phyloP scores from a whole-genome alignment of 2,888 invertebrate species.

The Leucoma salicis region DNA sequence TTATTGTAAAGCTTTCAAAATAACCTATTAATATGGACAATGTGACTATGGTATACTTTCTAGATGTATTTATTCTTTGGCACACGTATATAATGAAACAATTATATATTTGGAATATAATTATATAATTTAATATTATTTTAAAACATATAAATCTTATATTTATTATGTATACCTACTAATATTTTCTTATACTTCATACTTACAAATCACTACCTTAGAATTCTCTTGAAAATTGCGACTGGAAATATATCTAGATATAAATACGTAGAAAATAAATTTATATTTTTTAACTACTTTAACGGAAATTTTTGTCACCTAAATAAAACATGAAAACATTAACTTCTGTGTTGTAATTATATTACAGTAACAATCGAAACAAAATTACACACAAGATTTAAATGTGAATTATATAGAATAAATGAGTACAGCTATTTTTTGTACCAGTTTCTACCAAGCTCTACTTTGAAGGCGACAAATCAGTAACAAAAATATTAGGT shows the following conservation, averaged over 20 bases:
- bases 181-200: constrained; percentile 30
- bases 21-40: constrained; percentile 15
- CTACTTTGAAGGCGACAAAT: too few relatives aligned
- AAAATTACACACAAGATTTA: constrained; percentile 16
- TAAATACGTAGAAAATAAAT: constrained; percentile 31
- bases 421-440: constrained; percentile 46
- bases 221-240: constrained; percentile 33
- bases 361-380: constrained; percentile 27
- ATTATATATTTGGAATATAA: constrained; percentile 26
- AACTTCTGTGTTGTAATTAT: constrained; percentile 33
- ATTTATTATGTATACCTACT: constrained; percentile 34
- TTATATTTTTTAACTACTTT: constrained; percentile 28
- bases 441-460: constrained; percentile 47
- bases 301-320: constrained; percentile 35
- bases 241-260: constrained; percentile 33
- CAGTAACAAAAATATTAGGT: too few relatives aligned
- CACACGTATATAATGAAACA: constrained; percentile 14
- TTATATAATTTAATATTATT: constrained; percentile 32
- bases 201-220: constrained; percentile 42
- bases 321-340: constrained; percentile 33
- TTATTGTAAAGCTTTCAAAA: too few relatives aligned
- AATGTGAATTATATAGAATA: constrained; percentile 29
- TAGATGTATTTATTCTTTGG: constrained; percentile 22
- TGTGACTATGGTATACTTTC: constrained; percentile 25
- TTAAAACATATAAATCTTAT: constrained; percentile 29